A percentile compares a stretch with the other conserved stretches of the same genome.
Conservation (phyloP, 2,888 invertebrate genomes). For the Polylopha cassiicola region DNA sequence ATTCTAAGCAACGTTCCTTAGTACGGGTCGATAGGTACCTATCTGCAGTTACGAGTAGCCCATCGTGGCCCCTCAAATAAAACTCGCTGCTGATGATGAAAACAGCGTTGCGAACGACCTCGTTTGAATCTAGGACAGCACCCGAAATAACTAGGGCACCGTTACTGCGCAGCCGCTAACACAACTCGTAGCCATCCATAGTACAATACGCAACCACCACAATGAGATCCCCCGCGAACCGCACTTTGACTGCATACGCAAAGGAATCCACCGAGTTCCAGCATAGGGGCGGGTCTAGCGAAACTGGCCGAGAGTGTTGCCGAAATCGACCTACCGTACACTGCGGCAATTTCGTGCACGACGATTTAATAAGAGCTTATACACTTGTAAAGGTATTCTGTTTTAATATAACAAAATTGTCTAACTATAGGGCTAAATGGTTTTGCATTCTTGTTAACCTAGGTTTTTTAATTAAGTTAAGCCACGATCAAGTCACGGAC, state of each 20-base stretch:
- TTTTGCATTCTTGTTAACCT: not conserved
- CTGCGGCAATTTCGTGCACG: slow-evolving; percentile 41
- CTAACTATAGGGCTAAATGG: slow-evolving; percentile 6
- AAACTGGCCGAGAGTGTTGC: slow-evolving; percentile 37
- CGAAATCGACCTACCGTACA: slow-evolving; percentile 52
- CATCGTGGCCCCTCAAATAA: slow-evolving; percentile 65
- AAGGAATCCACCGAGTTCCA: slow-evolving; percentile 12
- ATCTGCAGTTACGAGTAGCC: slow-evolving; percentile 56
- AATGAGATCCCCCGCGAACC: slow-evolving; percentile 33
- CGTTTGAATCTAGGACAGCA: slow-evolving; percentile 68
- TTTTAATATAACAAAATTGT: not conserved
- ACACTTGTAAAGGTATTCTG: not conserved
- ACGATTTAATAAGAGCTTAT: slow-evolving; percentile 6
- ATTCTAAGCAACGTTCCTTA: slow-evolving; percentile 24
- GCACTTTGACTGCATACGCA: slow-evolving; percentile 2
- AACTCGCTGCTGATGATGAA: slow-evolving; percentile 65
- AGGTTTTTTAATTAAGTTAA: too few species aligned
- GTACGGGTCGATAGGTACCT: slow-evolving; percentile 44
- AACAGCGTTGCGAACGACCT: slow-evolving; percentile 63
- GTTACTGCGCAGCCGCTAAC: slow-evolving; percentile 68
- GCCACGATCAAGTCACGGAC: too few species aligned
- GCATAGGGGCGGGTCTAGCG: slow-evolving; percentile 31
- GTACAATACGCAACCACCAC: slow-evolving; percentile 37
- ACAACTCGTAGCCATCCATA: slow-evolving; percentile 52
- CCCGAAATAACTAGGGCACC: slow-evolving; percentile 74